Evolutionary conservation across 2,888 invertebrate species (phyloP).

Genomic region (Bombylius major): DNA sequence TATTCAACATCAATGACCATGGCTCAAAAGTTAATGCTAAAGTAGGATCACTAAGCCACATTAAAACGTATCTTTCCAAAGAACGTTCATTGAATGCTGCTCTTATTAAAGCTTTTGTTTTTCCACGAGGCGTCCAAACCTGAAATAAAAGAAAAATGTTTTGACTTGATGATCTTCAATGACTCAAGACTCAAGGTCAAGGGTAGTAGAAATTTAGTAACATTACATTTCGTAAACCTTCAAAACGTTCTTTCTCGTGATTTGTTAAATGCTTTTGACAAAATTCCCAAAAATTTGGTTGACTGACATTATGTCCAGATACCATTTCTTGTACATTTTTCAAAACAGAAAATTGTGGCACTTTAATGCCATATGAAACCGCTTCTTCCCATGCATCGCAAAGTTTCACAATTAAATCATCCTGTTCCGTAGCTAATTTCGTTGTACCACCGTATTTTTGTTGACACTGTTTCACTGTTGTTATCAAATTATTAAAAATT

Average conservation of each 20-base stretch:
- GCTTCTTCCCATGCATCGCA: slow-evolving; percentile 66
- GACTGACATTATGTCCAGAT: slow-evolving; percentile 35
- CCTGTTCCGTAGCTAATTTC: slow-evolving; percentile 82
- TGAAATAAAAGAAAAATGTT: slow-evolving; percentile 20
- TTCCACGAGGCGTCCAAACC: slow-evolving; percentile 50
- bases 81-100: slow-evolving; percentile 85
- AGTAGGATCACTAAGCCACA: slow-evolving; percentile 54
- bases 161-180: not conserved
- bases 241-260: slow-evolving; percentile 78
- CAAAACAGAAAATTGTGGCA: slow-evolving; percentile 40
- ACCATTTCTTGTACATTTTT: slow-evolving; percentile 65
- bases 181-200: not conserved
- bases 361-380: slow-evolving; percentile 63
- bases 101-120: slow-evolving; percentile 69
- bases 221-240: slow-evolving; percentile 45
- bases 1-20: slow-evolving; percentile 71
- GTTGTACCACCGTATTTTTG: slow-evolving; percentile 75
- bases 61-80: slow-evolving; percentile 67
- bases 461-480: slow-evolving; percentile 46
- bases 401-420: slow-evolving; percentile 42
- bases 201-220: not conserved
- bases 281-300: slow-evolving; percentile 62
- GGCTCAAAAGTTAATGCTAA: slow-evolving; percentile 68
- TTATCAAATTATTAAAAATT: slow-evolving; percentile 27
- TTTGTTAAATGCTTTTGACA: slow-evolving; percentile 67